phyloP scores from a whole-genome alignment of 2,888 invertebrate species.

The Standfussiana lucernea region DNA sequence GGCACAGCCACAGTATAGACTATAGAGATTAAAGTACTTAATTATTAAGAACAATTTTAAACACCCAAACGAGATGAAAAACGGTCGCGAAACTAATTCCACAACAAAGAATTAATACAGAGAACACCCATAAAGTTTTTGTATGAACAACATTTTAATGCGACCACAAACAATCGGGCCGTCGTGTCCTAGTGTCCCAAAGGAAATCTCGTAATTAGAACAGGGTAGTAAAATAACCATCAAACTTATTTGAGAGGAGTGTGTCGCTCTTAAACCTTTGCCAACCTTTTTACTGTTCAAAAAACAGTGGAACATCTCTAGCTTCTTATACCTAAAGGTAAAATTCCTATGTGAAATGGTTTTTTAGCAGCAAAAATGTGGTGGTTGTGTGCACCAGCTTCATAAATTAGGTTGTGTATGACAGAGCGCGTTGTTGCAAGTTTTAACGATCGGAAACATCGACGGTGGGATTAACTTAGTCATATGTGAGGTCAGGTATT shows the following conservation, averaged over 20 bases:
- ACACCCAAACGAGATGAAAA: constrained; percentile 65
- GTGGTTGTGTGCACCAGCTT: constrained; percentile 76
- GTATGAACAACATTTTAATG: constrained; percentile 79
- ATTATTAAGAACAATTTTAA: constrained; percentile 54
- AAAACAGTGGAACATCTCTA: constrained; percentile 51
- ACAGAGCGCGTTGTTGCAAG: constrained; percentile 87
- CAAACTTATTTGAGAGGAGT: constrained; percentile 85
- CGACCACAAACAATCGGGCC: constrained; percentile 82
- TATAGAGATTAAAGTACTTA: constrained; percentile 7
- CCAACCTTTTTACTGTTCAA: constrained; percentile 54
- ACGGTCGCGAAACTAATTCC: constrained; percentile 77
- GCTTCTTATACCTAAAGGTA: constrained; percentile 55
- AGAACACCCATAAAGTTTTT: constrained; percentile 83
- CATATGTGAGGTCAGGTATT: constrained; percentile 69
- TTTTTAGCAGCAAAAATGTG: constrained; percentile 53
- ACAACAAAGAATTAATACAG: constrained; percentile 84
- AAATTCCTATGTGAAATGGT: constrained; percentile 50
- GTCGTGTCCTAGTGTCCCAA: constrained; percentile 82
- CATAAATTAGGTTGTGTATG: constrained; percentile 88
- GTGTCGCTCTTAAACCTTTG: constrained; percentile 78
- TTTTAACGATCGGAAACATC: constrained; percentile 83
- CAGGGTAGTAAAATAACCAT: constrained; percentile 89
- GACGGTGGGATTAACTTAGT: constrained; percentile 79
- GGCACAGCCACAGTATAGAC: not conserved
- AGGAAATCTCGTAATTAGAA: constrained; percentile 89